Conservation (phyloP, 1,140 invertebrate species). For the Drosophila simulans region DNA sequence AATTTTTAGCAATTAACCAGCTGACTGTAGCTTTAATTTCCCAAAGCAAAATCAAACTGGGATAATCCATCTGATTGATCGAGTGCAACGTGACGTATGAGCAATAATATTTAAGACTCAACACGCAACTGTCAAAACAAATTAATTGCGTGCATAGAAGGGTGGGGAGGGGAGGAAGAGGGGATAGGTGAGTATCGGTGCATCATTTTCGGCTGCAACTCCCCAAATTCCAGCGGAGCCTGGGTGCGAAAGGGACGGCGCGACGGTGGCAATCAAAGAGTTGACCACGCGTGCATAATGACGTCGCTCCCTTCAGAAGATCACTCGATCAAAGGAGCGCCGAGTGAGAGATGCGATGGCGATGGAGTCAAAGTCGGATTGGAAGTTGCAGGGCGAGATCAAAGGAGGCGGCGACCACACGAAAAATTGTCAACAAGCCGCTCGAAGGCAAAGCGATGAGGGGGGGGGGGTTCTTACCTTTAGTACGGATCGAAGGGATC, state of each 20-base stretch:
- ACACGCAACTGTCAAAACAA: slow-evolving; percentile 45
- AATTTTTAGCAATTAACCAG: background rate
- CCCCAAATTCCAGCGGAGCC: slow-evolving; percentile 27
- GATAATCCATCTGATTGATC: slow-evolving; percentile 25
- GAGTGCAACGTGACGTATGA: slow-evolving; percentile 40
- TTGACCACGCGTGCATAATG: slow-evolving; percentile 81
- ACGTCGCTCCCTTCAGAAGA: slow-evolving; percentile 78
- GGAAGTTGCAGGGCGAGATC: slow-evolving; percentile 48
- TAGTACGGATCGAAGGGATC: slow-evolving; percentile 18
- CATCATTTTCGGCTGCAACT: slow-evolving; percentile 46
- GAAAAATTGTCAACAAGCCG: slow-evolving; percentile 80
- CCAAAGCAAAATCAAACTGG: background rate
- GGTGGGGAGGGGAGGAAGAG: background rate
- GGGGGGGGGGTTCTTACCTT: background rate
- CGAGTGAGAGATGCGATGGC: slow-evolving; percentile 26
- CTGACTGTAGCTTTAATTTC: background rate
- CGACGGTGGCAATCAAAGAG: slow-evolving; percentile 55
- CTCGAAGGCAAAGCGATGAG: slow-evolving; percentile 29
- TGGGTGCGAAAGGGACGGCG: slow-evolving; percentile 7
- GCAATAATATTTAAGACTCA: slow-evolving; percentile 39
- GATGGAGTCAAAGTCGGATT: slow-evolving; percentile 4
- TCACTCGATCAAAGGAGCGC: slow-evolving; percentile 81
- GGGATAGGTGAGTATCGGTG: slow-evolving; percentile 13
- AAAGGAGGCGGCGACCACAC: slow-evolving; percentile 73
- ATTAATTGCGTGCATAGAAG: slow-evolving; percentile 12